Conservation (phyloP, 2,888 invertebrate genomes). For the Adelognathus sp. region DNA sequence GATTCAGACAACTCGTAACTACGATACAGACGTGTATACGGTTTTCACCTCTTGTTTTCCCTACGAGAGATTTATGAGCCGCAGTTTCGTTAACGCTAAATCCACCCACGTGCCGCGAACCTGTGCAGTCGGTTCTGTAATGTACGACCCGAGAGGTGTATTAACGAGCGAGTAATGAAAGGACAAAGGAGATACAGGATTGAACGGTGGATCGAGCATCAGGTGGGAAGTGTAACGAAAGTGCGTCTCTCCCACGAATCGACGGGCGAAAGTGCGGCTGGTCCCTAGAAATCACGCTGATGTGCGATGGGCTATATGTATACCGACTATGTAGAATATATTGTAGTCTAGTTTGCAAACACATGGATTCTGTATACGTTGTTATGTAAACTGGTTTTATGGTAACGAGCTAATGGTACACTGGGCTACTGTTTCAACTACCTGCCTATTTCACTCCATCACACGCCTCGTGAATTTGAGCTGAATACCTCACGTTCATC, state of each 20-base stretch:
- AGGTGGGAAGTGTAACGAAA: slow-evolving; percentile 52
- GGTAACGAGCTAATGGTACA: slow-evolving; percentile 25
- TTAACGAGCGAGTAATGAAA: slow-evolving; percentile 22
- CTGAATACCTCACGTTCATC: slow-evolving; percentile 12
- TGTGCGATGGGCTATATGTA: slow-evolving; percentile 6
- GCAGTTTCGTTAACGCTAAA: neutral
- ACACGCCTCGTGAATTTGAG: slow-evolving; percentile 3
- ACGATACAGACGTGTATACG: slow-evolving; percentile 11
- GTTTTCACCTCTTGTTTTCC: neutral
- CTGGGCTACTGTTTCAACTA: neutral
- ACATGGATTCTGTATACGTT: slow-evolving; percentile 23
- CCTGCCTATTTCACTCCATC: slow-evolving; percentile 1
- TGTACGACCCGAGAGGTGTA: neutral
- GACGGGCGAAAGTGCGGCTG: slow-evolving; percentile 40
- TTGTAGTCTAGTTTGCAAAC: neutral
- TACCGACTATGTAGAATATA: neutral
- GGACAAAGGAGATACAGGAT: slow-evolving; percentile 9
- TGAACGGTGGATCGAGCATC: slow-evolving; percentile 21
- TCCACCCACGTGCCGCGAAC: slow-evolving; percentile 45
- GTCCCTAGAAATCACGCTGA: slow-evolving; percentile 26
- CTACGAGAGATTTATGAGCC: slow-evolving; percentile 37
- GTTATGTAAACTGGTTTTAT: slow-evolving; percentile 36
- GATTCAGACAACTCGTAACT: neutral
- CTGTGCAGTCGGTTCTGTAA: slow-evolving; percentile 18
- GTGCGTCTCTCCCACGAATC: slow-evolving; percentile 41